Evolutionary conservation across 2,888 invertebrate genomes (phyloP).

Genomic region (Trachelus troglodyta): DNA sequence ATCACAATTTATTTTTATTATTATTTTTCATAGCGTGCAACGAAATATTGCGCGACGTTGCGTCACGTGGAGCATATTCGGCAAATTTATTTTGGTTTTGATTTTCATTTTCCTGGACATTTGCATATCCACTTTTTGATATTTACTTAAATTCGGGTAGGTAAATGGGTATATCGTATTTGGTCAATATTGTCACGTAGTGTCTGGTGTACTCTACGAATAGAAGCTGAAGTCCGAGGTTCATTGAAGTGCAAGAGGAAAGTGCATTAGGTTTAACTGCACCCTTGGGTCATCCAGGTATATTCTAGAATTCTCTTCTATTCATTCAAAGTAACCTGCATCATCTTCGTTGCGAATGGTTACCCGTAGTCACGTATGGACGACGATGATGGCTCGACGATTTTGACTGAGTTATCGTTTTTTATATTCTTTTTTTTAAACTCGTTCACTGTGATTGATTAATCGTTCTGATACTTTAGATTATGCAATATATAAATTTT

Average conservation of each 20-base stretch:
- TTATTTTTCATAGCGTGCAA: not conserved
- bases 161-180: not conserved
- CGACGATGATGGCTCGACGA: not conserved
- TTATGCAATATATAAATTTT: not conserved
- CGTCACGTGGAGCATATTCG: not conserved
- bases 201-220: not conserved
- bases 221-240: not conserved
- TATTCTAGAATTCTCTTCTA: not conserved
- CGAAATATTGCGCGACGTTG: not conserved
- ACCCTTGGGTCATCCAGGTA: not conserved
- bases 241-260: not conserved
- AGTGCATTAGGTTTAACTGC: not conserved
- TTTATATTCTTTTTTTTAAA: not conserved
- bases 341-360: not conserved
- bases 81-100: not conserved
- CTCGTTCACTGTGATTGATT: not conserved
- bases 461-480: not conserved
- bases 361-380: not conserved
- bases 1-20: not conserved
- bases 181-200: not conserved
- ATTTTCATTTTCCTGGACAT: not conserved
- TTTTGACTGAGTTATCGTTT: not conserved
- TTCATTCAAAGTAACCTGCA: not conserved
- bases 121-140: not conserved
- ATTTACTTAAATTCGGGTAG: not conserved